A percentile compares a stretch with the other conserved stretches of the same genome.
phyloP scores from a whole-genome alignment of 2,113 vertebrate species.

The Condylura cristata region DNA sequence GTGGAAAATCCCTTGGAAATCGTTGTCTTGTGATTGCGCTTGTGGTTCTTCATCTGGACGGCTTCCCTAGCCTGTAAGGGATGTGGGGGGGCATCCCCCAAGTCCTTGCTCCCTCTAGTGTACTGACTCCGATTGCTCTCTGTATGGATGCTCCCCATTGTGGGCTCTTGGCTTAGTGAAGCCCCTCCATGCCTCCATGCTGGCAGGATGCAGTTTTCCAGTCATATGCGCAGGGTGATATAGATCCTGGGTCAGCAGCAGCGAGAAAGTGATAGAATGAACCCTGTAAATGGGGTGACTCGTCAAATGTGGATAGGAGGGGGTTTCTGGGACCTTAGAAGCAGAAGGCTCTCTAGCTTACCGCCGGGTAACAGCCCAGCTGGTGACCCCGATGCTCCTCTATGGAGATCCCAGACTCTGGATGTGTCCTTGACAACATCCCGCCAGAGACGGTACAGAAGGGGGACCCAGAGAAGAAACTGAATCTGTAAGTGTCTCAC shows the following conservation, averaged over 20 bases:
- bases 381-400: background rate
- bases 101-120: background rate
- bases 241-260: fast-evolving
- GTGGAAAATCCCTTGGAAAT: background rate
- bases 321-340: background rate
- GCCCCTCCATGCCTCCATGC: fast-evolving
- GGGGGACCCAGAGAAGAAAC: background rate
- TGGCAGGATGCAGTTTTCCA: fast-evolving
- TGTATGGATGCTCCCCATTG: too few relatives aligned
- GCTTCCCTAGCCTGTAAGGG: background rate
- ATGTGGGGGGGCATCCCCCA: background rate
- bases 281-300: background rate
- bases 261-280: background rate
- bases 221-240: fast-evolving
- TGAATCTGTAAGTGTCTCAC: background rate
- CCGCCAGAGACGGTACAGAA: background rate
- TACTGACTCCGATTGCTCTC: background rate
- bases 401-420: background rate
- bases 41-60: background rate
- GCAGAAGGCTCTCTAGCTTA: background rate
- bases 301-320: background rate
- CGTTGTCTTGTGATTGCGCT: background rate
- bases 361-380: background rate
- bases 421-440: background rate
- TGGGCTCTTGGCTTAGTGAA: background rate